A percentile compares a stretch with the other conserved stretches of the same genome.
Evolutionary conservation across 2,888 invertebrate species (phyloP).

Genomic region (Leucoptera coffeella): DNA sequence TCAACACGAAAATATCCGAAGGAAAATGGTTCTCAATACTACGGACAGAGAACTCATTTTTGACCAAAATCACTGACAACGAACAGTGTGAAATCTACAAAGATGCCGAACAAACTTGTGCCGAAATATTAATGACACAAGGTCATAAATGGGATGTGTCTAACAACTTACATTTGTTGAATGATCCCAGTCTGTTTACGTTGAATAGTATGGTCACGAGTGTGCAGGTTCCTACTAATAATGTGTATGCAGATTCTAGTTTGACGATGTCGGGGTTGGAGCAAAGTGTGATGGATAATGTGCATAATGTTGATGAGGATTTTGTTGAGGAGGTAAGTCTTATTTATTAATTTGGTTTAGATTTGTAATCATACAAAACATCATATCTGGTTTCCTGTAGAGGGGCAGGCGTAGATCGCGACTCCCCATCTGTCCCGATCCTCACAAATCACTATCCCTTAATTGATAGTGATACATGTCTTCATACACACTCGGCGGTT

Average conservation of each 20-base stretch:
- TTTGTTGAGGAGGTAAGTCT: too few relatives aligned
- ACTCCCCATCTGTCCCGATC: too few relatives aligned
- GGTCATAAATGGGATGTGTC: slow-evolving; percentile 64
- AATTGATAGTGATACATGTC: too few relatives aligned
- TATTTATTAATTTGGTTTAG: too few relatives aligned
- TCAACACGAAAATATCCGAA: slow-evolving; percentile 32
- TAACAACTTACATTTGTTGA: slow-evolving; percentile 54
- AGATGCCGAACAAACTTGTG: slow-evolving; percentile 51
- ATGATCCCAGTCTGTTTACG: slow-evolving; percentile 41
- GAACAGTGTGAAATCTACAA: slow-evolving; percentile 17
- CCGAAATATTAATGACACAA: slow-evolving; percentile 55
- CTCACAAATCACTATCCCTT: too few relatives aligned
- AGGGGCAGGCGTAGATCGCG: too few relatives aligned
- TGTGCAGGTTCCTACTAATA: slow-evolving; percentile 31
- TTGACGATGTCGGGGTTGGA: slow-evolving; percentile 55
- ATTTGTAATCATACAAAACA: too few relatives aligned
- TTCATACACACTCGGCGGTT: too few relatives aligned
- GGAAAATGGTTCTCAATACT: slow-evolving; percentile 86
- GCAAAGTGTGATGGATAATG: slow-evolving; percentile 39
- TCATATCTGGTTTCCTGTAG: too few relatives aligned
- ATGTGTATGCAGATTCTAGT: slow-evolving; percentile 46
- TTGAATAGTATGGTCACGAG: slow-evolving; percentile 43
- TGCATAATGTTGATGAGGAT: slow-evolving; percentile 17
- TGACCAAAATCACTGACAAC: slow-evolving; percentile 27
- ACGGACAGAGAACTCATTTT: slow-evolving; percentile 62